Conservation (phyloP, 1,140 invertebrate species). For the Cyclina sinensis region DNA sequence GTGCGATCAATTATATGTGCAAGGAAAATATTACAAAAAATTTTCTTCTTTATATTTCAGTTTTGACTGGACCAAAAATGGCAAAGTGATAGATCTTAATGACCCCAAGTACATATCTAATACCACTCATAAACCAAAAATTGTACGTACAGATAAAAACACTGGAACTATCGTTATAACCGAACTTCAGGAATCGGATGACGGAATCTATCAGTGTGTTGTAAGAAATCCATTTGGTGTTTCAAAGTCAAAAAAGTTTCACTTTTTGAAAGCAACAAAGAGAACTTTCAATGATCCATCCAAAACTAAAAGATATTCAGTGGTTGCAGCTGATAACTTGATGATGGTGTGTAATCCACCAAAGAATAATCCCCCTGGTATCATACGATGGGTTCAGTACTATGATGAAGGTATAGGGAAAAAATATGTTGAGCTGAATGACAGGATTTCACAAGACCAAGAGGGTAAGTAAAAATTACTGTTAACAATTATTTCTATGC, state of each 20-base stretch:
- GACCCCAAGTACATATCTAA: conserved; percentile 93
- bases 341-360: conserved; percentile 79
- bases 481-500: no score
- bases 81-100: conserved; percentile 91
- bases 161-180: conserved; percentile 94
- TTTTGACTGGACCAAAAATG: conserved; percentile 98
- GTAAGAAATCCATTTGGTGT: conserved; percentile 97
- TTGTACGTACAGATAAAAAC: conserved; percentile 86
- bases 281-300: conserved; percentile 67
- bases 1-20: no score
- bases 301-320: conserved; percentile 40
- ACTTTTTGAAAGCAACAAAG: conserved; percentile 66
- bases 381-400: conserved; percentile 61
- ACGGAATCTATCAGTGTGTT: conserved; percentile 97
- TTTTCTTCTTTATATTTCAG: conserved; percentile 87
- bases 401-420: conserved; percentile 47
- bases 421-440: conserved; percentile 69
- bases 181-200: conserved; percentile 94
- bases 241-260: conserved; percentile 71
- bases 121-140: conserved; percentile 91
- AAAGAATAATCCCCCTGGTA: conserved; percentile 65
- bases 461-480: conserved; percentile 67
- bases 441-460: conserved; percentile 79
- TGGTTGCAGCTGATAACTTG: conserved; percentile 59
- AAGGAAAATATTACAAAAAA: no score